Base-by-base conservation (phyloP, 1,140 invertebrate species). In the Drosophila oshimai region DNA sequence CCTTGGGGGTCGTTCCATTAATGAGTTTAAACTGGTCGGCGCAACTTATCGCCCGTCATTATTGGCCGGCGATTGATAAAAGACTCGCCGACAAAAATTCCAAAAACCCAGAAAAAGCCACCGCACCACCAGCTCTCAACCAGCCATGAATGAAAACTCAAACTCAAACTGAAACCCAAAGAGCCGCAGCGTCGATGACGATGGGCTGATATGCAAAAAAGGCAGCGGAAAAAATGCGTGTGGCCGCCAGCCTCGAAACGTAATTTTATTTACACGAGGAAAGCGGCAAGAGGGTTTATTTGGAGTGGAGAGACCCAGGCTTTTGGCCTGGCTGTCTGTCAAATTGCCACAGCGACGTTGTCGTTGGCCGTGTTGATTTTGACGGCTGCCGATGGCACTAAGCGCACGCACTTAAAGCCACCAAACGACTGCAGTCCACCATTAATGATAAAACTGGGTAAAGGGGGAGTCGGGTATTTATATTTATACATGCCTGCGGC, bases 11-110 rank as follows among this genome's bases (percentile, higher is more conserved):
- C 76, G 87, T n/a, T n/a, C 72, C 76, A 86, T 87, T 88, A 86
- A 86, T 81, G 81, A 86, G 81, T 86, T 73, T 69, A 54, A 79
- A 74, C 72, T 73, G 60, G 79, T 64, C 58, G 46, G 68, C 31
- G 22, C 78, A 81, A 86, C 76, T 86, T 86, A 86, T 86, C 81
- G 81, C 81, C 67, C 87, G 81, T 81, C 86, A 86, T 86, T 86
- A 86, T 86, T 86, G 81, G 75, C 75, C 80, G 54, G 62, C 74
- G 80, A 87, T 86, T 86, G 81, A 86, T 87, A 86, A 86, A 86
- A 86, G 81, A 57, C 76, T 65, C 62, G 62, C 53, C 61, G 61
- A 49, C 81, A 75, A 87, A 87, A 80, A 77, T 78, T 83, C 72
- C 79, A 26, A 54, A 60, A 70, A 72, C 64, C 50, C 50, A 46